Base-by-base conservation (phyloP, 2,797 vertebrate genomes). In the Craterocephalus amniculus region DNA sequence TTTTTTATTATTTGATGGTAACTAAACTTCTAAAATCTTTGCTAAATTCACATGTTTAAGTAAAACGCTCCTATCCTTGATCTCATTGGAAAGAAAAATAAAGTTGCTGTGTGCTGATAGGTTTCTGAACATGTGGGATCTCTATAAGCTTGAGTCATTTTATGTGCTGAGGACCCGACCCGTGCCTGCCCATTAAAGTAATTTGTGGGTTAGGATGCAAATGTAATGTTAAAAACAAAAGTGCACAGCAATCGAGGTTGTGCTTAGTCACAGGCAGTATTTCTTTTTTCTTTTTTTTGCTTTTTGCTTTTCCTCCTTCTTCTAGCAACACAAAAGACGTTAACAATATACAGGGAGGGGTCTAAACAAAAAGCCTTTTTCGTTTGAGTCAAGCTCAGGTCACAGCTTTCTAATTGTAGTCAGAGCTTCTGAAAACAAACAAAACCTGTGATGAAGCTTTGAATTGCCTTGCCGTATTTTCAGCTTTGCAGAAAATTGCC, bases 181-280 rank as follows among this genome's bases (percentile, higher is more conserved):
- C 71, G 65, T 89, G 83, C 84, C 84, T 59, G 59, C 74, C 87
- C 87, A 92, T 89, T 86, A 83, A 85, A 85, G 86, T 85, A 49
- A 85, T 90, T 91, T 88, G 88, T 83, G 88, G 89, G 40, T 80
- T 88, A 48, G 68, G 82, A 78, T 66, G 78, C 62, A 84, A 83
- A 83, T 81, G 83, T 87, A 87, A 89, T 88, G 82, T 81, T 69
- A 88, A 89, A 91, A 92, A 89, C 87, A 87, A 88, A 88, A 90
- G 86, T 89, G 89, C 75, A 51, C 70, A 76, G 80, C 68, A 74
- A 80, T 85, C 40, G 18, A 24, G 63, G 29, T 70, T 67, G 54
- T 85, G 78, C 87, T 86, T 80, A 79, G 76, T 88, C 82, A 86
- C 64, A 38, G 59, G 58, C 66, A n/a, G n/a, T 49, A 31, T 74